phyloP scores from a whole-genome alignment of 2,888 invertebrate genomes.

The Ellobium chinense region DNA sequence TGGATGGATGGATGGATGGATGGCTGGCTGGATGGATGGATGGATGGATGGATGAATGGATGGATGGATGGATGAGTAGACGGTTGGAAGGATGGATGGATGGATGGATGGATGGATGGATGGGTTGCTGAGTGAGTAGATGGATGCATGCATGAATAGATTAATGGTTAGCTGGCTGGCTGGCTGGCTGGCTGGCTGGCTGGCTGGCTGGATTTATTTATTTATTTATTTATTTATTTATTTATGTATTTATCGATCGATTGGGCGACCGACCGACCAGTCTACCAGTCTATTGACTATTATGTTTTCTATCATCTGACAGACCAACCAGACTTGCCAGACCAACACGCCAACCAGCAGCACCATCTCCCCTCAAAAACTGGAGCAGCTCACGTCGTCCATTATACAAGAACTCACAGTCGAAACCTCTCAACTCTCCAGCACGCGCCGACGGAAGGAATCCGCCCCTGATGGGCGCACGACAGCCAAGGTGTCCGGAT shows the following conservation, averaged over 20 bases:
- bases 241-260: neutral
- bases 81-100: too few species aligned
- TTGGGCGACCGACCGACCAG: neutral
- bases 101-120: too few species aligned
- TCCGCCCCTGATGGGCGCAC: neutral
- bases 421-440: neutral
- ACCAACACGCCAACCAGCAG: neutral
- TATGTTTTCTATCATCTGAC: neutral
- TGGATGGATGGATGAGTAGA: too few species aligned
- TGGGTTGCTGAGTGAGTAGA: too few species aligned
- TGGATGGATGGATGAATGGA: too few species aligned
- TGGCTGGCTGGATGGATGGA: too few species aligned
- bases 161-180: too few species aligned
- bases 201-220: neutral
- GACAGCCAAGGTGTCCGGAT: neutral
- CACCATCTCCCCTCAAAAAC: neutral
- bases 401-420: neutral
- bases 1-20: too few species aligned
- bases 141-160: too few species aligned
- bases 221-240: neutral
- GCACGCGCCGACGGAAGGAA: neutral
- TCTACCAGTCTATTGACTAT: neutral
- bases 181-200: neutral
- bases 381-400: neutral
- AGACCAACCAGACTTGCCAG: neutral